Evolutionary conservation across 2,888 invertebrate genomes (phyloP).

Genomic region (Drosophila infuscata): DNA sequence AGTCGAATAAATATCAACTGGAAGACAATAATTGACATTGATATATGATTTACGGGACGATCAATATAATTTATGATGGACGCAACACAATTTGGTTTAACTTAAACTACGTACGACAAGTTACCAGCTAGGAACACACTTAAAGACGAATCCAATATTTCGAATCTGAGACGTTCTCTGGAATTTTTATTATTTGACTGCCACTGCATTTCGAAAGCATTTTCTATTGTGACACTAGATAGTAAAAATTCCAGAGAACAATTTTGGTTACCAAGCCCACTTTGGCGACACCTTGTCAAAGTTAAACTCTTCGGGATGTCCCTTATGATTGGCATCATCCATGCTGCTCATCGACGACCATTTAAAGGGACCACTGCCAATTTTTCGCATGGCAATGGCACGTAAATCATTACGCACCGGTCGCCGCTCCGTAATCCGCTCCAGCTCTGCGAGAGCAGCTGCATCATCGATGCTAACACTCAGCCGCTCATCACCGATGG

Average conservation of each 20-base stretch:
- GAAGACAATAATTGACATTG: slow-evolving; percentile 67
- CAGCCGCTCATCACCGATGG: slow-evolving; percentile 79
- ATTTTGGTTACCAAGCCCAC: slow-evolving; percentile 82
- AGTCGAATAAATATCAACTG: slow-evolving; percentile 35
- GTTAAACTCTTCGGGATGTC: slow-evolving; percentile 85
- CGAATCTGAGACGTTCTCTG: slow-evolving; percentile 11
- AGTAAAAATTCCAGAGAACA: slow-evolving; percentile 2
- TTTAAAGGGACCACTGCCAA: slow-evolving; percentile 81
- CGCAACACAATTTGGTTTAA: slow-evolving; percentile 48
- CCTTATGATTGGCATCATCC: slow-evolving; percentile 79
- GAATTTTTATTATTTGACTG: no score
- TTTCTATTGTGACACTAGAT: slow-evolving; percentile 14
- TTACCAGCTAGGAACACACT: slow-evolving; percentile 66
- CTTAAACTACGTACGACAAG: slow-evolving; percentile 24
- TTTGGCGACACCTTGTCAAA: slow-evolving; percentile 83
- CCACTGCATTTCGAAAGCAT: not conserved
- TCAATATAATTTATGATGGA: slow-evolving; percentile 57
- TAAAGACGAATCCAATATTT: slow-evolving; percentile 6
- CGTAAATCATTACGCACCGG: slow-evolving; percentile 83
- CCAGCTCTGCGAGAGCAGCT: slow-evolving; percentile 81
- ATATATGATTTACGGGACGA: slow-evolving; percentile 12
- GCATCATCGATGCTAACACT: slow-evolving; percentile 81
- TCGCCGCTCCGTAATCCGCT: slow-evolving; percentile 82
- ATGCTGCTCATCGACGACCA: slow-evolving; percentile 82
- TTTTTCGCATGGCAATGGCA: slow-evolving; percentile 79